These are phyloP conservation scores for Melanogrammus aeglefinus DNA, from an alignment of 2,797 vertebrate genomes.

Conservation along the genomic window DNA sequence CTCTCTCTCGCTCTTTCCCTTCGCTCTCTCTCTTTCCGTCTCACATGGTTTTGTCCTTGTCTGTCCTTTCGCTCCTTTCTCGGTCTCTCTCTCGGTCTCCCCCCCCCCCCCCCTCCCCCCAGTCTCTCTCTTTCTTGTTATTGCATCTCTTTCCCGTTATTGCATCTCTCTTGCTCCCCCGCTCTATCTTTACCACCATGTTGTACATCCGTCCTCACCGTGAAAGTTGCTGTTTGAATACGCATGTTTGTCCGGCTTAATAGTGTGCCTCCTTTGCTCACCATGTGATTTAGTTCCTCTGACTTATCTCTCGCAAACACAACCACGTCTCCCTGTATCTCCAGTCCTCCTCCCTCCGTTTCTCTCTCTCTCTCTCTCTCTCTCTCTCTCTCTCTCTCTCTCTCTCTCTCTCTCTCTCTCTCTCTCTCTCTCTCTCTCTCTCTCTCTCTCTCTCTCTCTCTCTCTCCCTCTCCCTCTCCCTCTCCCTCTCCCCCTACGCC, in stretches of 20 bases:
- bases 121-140: background rate
- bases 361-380: slow-evolving; percentile 2
- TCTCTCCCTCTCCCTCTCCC: slow-evolving; percentile 21
- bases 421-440: slow-evolving; percentile 23
- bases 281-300: slow-evolving; percentile 70
- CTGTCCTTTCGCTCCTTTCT: slow-evolving; percentile 24
- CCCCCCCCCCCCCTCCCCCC: background rate
- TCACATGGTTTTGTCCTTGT: slow-evolving; percentile 42
- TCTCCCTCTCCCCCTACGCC: slow-evolving; percentile 43
- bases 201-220: slow-evolving; percentile 64
- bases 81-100: slow-evolving; percentile 22
- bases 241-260: slow-evolving; percentile 80
- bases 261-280: slow-evolving; percentile 67
- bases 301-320: slow-evolving; percentile 78
- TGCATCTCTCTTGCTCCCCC: slow-evolving; percentile 8
- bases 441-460: slow-evolving; percentile 27
- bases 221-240: slow-evolving; percentile 78
- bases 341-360: slow-evolving; percentile 36
- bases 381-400: slow-evolving; percentile 6
- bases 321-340: slow-evolving; percentile 66
- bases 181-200: slow-evolving; percentile 31
- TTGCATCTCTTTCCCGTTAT: background rate
- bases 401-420: slow-evolving; percentile 13
- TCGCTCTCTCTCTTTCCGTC: slow-evolving; percentile 38
- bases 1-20: slow-evolving; percentile 26